Evolutionary conservation across 2,797 vertebrate genomes (phyloP).

Genomic region (Alca torda): DNA sequence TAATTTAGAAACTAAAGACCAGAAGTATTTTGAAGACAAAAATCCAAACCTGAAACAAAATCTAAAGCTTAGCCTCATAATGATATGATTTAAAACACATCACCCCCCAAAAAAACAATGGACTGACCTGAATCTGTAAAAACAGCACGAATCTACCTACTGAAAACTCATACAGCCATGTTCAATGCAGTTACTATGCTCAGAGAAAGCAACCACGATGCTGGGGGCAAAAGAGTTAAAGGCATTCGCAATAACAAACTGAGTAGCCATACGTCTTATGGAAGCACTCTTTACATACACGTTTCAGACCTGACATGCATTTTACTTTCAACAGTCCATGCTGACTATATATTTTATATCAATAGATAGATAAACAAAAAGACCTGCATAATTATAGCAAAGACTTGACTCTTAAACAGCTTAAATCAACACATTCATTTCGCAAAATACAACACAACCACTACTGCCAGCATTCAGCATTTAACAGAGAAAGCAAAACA

Average conservation of each 20-base stretch:
- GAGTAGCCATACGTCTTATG: background rate
- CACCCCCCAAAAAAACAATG: background rate
- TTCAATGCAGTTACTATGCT: background rate
- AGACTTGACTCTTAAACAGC: background rate
- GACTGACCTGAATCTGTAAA: background rate
- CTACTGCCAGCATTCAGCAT: background rate
- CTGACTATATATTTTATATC: background rate
- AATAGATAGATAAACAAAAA: background rate
- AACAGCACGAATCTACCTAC: background rate
- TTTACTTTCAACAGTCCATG: background rate
- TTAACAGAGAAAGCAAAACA: background rate
- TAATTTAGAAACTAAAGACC: background rate
- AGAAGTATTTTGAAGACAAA: background rate
- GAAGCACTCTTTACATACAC: background rate
- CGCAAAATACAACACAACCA: background rate
- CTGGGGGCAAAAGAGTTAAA: constrained; percentile 53
- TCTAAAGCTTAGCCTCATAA: background rate
- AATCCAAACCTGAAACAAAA: background rate
- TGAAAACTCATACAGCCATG: background rate
- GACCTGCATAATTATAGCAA: background rate
- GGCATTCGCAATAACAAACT: background rate
- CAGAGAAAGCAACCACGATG: background rate
- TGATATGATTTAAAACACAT: background rate
- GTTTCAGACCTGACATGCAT: background rate
- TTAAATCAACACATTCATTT: background rate